These are phyloP conservation scores for Himalopsyche kuldschensis DNA, from an alignment of 2,888 invertebrate genomes.

Conservation along the genomic window DNA sequence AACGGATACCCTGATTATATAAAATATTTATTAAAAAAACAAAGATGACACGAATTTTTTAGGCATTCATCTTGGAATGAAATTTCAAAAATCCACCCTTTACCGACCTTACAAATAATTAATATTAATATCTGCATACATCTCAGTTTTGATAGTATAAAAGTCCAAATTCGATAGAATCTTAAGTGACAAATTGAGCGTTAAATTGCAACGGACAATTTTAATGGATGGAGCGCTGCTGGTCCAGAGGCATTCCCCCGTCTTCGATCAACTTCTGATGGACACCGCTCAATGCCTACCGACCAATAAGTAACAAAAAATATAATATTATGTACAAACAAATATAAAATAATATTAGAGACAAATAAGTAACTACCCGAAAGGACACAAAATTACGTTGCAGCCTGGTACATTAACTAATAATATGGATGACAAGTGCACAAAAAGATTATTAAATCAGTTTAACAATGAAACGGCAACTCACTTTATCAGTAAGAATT, in stretches of 20 bases:
- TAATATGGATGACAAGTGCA: background rate
- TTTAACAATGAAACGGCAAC: too few species aligned
- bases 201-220: background rate
- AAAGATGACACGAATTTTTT: background rate
- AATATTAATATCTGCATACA: background rate
- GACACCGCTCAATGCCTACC: conserved; percentile 79
- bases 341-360: background rate
- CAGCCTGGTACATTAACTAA: background rate
- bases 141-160: background rate
- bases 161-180: background rate
- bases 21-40: background rate
- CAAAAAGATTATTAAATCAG: background rate
- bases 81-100: background rate
- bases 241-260: conserved; percentile 47
- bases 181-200: background rate
- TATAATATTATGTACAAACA: background rate
- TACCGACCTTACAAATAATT: background rate
- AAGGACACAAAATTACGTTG: background rate
- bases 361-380: background rate
- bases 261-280: conserved; percentile 81
- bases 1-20: background rate
- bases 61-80: background rate
- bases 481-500: too few species aligned
- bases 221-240: conserved; percentile 47
- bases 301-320: conserved; percentile 20